Conservation (phyloP, 2,797 vertebrate genomes). For the Bradypodion ventrale region DNA sequence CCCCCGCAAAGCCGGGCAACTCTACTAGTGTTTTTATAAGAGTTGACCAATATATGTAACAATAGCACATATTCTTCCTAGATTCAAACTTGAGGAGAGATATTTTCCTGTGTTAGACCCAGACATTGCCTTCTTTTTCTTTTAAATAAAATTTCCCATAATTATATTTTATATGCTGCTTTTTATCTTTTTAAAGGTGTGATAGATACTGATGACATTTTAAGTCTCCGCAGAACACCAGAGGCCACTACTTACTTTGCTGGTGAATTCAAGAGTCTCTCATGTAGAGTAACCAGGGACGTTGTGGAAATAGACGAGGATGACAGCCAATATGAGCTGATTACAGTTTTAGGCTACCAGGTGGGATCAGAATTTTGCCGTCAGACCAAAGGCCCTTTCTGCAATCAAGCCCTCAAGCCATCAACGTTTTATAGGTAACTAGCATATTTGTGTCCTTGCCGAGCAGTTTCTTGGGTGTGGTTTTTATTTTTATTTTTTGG, state of each 20-base stretch:
- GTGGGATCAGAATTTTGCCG: conserved; percentile 25
- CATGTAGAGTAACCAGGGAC: conserved; percentile 6
- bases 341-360: neutral
- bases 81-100: neutral
- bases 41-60: neutral
- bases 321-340: conserved; percentile 20
- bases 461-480: too few relatives aligned
- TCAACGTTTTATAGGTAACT: conserved; percentile 3
- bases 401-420: conserved; percentile 19
- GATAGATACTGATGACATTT: conserved; percentile 5
- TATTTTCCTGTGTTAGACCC: neutral
- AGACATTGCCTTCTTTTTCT: neutral
- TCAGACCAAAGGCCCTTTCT: conserved; percentile 18
- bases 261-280: conserved; percentile 22
- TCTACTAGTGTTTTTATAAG: neutral
- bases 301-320: neutral
- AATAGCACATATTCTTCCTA: neutral
- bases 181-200: conserved; percentile 19
- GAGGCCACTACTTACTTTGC: neutral
- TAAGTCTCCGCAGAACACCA: conserved; percentile 19
- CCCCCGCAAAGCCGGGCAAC: too few relatives aligned
- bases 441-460: too few relatives aligned
- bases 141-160: neutral
- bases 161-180: neutral
- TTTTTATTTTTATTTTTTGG: too few relatives aligned